A percentile compares a stretch with the other conserved stretches of the same genome.
These are phyloP conservation scores for Incurvaria masculella DNA, from an alignment of 2,888 invertebrate genomes.

Conservation along the genomic window DNA sequence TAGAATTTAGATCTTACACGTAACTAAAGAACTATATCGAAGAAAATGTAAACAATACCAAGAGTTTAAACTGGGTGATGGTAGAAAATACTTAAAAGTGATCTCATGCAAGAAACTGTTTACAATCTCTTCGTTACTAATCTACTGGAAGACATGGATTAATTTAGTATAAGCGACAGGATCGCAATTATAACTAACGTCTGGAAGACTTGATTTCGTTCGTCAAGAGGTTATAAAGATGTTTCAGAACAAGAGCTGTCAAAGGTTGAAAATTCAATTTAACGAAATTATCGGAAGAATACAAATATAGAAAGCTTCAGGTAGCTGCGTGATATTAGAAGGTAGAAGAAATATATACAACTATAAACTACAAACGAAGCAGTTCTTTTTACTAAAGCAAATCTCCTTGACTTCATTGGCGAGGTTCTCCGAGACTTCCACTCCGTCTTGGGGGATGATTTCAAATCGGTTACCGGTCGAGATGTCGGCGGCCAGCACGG, in stretches of 20 bases:
- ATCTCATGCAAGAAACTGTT: no score
- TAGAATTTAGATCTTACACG: neutral
- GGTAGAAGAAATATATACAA: no score
- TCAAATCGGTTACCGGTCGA: slow-evolving; percentile 40
- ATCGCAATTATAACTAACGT: slow-evolving; percentile 38
- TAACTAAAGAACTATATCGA: neutral
- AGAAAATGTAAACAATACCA: neutral
- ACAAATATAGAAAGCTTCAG: no score
- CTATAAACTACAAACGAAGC: slow-evolving; percentile 50
- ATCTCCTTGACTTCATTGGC: slow-evolving; percentile 57
- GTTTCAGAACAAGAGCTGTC: no score
- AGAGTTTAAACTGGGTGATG: no score
- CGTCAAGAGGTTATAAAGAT: neutral
- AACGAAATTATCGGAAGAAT: no score
- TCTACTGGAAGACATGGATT: slow-evolving; percentile 48
- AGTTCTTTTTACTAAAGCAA: slow-evolving; percentile 42
- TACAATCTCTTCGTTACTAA: slow-evolving; percentile 21
- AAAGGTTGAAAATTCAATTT: no score
- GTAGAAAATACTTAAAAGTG: no score
- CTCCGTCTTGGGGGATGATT: slow-evolving; percentile 29
- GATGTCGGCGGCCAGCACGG: slow-evolving; percentile 35
- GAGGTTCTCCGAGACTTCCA: slow-evolving; percentile 56
- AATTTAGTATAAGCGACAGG: neutral
- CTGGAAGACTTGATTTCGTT: slow-evolving; percentile 56
- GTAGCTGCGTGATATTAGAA: no score